Percentiles rank a stretch among this genome's conserved stretches.
Conservation (phyloP, 92 coral and sea anemone species). For the Ricordea florida region DNA sequence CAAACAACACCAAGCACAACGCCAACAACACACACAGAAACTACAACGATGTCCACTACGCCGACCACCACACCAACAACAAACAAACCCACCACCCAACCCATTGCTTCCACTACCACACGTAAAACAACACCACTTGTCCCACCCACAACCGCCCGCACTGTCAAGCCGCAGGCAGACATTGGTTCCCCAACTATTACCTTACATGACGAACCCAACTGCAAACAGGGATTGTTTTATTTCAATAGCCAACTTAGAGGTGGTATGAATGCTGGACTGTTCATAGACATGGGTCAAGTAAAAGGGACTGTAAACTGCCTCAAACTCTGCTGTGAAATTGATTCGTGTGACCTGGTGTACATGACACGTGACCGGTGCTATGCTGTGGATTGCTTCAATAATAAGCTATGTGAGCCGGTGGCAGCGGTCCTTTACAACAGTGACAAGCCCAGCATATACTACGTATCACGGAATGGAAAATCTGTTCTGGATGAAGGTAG, state of each 20-base stretch:
- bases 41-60: not conserved
- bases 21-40: not conserved
- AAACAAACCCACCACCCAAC: not conserved
- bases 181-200: constrained; percentile 9
- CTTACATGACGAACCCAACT: constrained; percentile 60
- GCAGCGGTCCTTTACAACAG: constrained; percentile 55
- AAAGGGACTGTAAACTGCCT: constrained; percentile 75
- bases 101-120: not conserved
- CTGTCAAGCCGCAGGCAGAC: not conserved
- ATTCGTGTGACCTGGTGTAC: constrained; percentile 86
- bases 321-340: constrained; percentile 84
- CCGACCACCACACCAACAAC: not conserved
- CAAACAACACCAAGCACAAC: constrained; percentile 3
- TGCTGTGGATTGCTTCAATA: constrained; percentile 85
- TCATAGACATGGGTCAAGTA: constrained; percentile 73
- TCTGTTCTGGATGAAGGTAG: constrained; percentile 65
- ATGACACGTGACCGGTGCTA: constrained; percentile 71
- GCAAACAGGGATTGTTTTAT: constrained; percentile 85
- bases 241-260: constrained; percentile 82
- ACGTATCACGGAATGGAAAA: constrained; percentile 74
- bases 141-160: not conserved
- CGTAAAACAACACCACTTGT: not conserved
- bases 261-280: constrained; percentile 90
- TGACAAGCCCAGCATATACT: constrained; percentile 77
- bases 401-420: constrained; percentile 80